Percentiles rank a stretch among this genome's conserved stretches.
phyloP scores from a whole-genome alignment of 2,113 vertebrate species.

The Monarcha castaneiventris region DNA sequence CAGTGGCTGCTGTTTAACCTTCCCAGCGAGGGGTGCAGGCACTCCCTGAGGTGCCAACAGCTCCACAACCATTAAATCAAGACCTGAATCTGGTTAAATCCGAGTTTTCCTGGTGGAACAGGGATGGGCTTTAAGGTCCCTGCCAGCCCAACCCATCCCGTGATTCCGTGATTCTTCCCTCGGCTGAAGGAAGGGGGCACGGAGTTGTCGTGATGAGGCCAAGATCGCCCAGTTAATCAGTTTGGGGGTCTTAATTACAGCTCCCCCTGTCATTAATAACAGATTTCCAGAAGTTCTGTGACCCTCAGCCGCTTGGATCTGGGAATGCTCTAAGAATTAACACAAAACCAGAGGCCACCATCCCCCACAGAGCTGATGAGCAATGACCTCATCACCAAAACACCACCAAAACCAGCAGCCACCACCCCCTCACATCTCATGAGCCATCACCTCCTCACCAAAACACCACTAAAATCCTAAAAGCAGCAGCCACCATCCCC shows the following conservation, averaged over 20 bases:
- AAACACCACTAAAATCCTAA: no score
- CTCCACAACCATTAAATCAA: not conserved
- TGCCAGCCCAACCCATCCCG: no score
- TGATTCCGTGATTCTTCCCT: no score
- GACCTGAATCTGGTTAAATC: not conserved
- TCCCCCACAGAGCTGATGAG: not conserved
- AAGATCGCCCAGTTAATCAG: not conserved
- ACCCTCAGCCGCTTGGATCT: accelerated
- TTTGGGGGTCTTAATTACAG: not conserved
- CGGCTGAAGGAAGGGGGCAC: not conserved
- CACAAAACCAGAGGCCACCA: accelerated
- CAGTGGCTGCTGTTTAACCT: not conserved
- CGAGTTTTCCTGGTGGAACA: accelerated
- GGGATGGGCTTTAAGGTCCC: not conserved
- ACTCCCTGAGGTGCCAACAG: accelerated
- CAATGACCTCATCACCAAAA: accelerated
- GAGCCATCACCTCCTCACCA: accelerated
- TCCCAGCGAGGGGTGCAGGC: accelerated
- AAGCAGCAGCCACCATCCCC: no score
- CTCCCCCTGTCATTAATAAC: accelerated
- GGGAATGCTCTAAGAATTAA: accelerated
- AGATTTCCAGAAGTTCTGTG: not conserved
- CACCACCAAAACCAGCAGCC: accelerated
- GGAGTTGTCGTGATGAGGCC: not conserved
- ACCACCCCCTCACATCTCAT: not conserved